Conservation (phyloP, 2,797 vertebrate genomes). For the Myotis vivesi region DNA sequence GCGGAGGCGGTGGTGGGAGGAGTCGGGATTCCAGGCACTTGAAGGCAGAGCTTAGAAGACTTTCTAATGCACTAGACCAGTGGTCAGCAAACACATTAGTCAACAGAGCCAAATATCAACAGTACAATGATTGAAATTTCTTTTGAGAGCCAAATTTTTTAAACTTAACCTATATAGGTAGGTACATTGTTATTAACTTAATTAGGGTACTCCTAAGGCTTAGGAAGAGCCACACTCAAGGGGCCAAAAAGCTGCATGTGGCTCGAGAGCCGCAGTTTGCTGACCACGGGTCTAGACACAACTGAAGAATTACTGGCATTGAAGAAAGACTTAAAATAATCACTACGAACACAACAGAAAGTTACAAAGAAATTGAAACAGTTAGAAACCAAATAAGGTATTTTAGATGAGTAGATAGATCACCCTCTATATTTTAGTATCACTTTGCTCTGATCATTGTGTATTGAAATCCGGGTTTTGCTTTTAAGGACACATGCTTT, state of each 20-base stretch:
- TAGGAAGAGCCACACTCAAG: no score
- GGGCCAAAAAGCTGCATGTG: no score
- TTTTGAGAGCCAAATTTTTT: no score
- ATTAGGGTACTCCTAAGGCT: no score
- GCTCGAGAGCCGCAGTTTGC: no score
- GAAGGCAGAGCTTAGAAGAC: neutral
- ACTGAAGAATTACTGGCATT: neutral
- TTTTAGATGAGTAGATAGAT: neutral
- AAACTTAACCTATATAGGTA: no score
- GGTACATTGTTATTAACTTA: no score
- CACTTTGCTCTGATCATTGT: neutral
- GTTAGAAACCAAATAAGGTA: neutral
- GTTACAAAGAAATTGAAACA: constrained; percentile 5
- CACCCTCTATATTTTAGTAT: neutral
- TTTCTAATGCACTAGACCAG: neutral
- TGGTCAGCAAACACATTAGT: no score
- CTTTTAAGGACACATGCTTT: neutral
- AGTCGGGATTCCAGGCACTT: rapidly evolving
- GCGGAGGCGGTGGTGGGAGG: rapidly evolving
- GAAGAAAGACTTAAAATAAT: neutral
- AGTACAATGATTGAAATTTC: no score
- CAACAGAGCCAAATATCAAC: no score
- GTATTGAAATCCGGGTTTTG: neutral
- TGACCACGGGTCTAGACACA: neutral
- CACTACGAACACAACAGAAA: neutral